Evolutionary conservation across 2,797 vertebrate species (phyloP), one percentile per base, ranked within the genome.

Genomic region (Urosaurus nigricauda): DNA sequence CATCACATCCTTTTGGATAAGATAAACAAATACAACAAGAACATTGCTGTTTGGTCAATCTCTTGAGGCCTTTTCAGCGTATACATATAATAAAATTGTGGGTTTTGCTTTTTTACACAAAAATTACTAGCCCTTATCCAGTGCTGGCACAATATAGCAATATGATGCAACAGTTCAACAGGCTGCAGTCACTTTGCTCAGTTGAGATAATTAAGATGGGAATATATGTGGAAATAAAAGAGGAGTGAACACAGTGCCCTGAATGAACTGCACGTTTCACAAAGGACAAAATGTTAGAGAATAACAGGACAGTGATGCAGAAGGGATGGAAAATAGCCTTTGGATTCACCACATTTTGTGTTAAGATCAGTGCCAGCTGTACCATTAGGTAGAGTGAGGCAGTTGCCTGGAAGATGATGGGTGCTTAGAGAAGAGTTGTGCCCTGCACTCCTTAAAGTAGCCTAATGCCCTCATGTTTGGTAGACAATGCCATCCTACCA

Each of bases 1-100:
- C 86, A 91, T 12, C 87, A 83, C 91, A 91, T n/a, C 56, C 79
- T 88, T 86, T 85, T 70, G 77, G 85, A 86, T 70, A 26, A 40
- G 91, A 35, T 77, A 89, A 86, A 86, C 73, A 68, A 81, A 75
- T 81, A n/a, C 79, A 75, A 82, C 17, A 75, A 83, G 80, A 40
- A 47, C 9, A 19, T 21, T 58, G 14, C 32, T 58, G 21, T 73
- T 81, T 73, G 17, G 53, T 71, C 71, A 79, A 47, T 78, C 75
- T 70, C 47, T 88, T 70, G 43, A 8, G 26, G 56, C 13, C 43
- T 40, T 89, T 82, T 68, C 79, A 86, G 70, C 53, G n/a, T n/a
- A 81, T 56, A 80, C 79, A n/a, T 35, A 29, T 51, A 85, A 86
- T 56, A 68, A 65, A 26, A 32, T 32, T 11, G 26, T 68, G 9